phyloP scores from a whole-genome alignment of 2,888 invertebrate genomes.

The Oscheius sp. region DNA sequence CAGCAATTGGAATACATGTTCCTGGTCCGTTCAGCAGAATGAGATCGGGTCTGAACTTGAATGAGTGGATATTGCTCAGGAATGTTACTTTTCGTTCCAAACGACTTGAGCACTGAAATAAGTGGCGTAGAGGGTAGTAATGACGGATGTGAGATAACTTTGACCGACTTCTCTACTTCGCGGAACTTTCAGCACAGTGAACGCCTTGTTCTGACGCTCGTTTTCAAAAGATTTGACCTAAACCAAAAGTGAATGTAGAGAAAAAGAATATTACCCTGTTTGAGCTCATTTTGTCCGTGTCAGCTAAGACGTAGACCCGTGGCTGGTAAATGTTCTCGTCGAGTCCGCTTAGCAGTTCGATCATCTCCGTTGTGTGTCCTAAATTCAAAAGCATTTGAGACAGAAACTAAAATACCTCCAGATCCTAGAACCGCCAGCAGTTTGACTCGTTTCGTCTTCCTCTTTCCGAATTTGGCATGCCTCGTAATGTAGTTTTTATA shows the following conservation, averaged over 20 bases:
- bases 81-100: conserved; percentile 90
- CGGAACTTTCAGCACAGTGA: conserved; percentile 78
- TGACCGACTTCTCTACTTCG: conserved; percentile 85
- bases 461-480: neutral
- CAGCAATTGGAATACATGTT: conserved; percentile 91
- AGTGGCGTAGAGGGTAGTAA: conserved; percentile 84
- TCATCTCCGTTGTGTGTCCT: conserved; percentile 94
- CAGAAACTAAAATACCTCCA: conserved; percentile 10
- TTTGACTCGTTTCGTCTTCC: conserved; percentile 14
- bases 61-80: neutral
- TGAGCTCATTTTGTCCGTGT: conserved; percentile 73
- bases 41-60: conserved; percentile 79
- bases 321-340: conserved; percentile 38
- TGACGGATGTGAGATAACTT: conserved; percentile 83
- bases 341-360: conserved; percentile 81
- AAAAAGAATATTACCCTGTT: conserved; percentile 50
- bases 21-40: conserved; percentile 96
- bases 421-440: conserved; percentile 18
- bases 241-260: neutral
- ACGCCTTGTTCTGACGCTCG: neutral
- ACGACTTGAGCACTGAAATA: conserved; percentile 81
- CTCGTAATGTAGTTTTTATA: neutral
- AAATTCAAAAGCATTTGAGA: conserved; percentile 69
- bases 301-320: conserved; percentile 70
- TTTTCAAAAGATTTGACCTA: conserved; percentile 1